A percentile compares a stretch with the other conserved stretches of the same genome.
phyloP scores from a whole-genome alignment of 2,888 invertebrate genomes.

The Thereva nobilitata region DNA sequence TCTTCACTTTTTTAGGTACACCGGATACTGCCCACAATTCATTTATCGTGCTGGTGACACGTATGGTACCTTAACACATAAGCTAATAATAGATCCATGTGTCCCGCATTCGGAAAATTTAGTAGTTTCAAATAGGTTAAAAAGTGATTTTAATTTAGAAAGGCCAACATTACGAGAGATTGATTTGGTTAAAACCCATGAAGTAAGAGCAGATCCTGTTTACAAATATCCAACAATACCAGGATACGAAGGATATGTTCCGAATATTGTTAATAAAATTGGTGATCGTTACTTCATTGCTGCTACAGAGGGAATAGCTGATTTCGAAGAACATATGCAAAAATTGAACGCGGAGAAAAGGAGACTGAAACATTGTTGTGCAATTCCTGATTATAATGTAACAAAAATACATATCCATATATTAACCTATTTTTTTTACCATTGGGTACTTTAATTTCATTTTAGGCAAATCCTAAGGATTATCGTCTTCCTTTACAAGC shows the following conservation, averaged over 20 bases:
- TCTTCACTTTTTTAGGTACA: conserved; percentile 63
- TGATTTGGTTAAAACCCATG: conserved; percentile 67
- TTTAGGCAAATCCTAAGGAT: conserved; percentile 68
- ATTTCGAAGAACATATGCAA: conserved; percentile 69
- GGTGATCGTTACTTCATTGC: conserved; percentile 74
- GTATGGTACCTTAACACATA: conserved; percentile 74
- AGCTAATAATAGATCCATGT: conserved; percentile 73
- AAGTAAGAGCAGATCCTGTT: conserved; percentile 68
- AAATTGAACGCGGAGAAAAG: conserved; percentile 62
- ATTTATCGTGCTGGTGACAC: conserved; percentile 75
- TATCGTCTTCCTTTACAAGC: conserved; percentile 71
- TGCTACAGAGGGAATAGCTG: conserved; percentile 73
- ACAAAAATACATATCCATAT: conserved; percentile 47
- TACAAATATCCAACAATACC: conserved; percentile 76
- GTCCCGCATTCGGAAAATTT: conserved; percentile 73
- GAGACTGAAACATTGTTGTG: conserved; percentile 49
- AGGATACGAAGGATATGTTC: conserved; percentile 71
- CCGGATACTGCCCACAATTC: conserved; percentile 77
- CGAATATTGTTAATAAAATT: conserved; percentile 67
- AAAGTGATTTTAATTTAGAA: conserved; percentile 57
- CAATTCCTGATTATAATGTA: conserved; percentile 44
- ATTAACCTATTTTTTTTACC: conserved; percentile 44
- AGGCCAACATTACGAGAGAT: conserved; percentile 70
- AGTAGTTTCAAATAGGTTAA: conserved; percentile 63
- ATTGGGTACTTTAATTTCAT: conserved; percentile 25